Evolutionary conservation across 2,113 vertebrate species (phyloP).

Genomic region (Stigmatopora argus): DNA sequence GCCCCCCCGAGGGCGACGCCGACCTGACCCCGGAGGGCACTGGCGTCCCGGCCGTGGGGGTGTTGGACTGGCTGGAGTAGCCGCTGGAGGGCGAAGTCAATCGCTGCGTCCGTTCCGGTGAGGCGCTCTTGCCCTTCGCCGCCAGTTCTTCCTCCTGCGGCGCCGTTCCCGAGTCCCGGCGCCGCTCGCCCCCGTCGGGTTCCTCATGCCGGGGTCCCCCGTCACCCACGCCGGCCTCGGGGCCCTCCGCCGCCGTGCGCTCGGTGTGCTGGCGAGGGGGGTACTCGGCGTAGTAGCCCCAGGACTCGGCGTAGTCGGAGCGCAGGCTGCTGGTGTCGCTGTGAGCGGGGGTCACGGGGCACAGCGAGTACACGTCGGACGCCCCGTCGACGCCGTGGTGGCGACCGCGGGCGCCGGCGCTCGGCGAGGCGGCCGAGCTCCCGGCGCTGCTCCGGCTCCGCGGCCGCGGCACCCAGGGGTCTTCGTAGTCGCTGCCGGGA

Average conservation of each 20-base stretch:
- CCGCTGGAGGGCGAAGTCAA: slow-evolving; percentile 94
- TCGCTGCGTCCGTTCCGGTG: slow-evolving; percentile 85
- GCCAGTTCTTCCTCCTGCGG: slow-evolving; percentile 46
- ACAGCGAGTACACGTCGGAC: slow-evolving; percentile 79
- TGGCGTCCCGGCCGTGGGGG: slow-evolving; percentile 90
- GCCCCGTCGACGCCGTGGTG: slow-evolving; percentile 20
- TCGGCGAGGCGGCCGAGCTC: slow-evolving; percentile 80
- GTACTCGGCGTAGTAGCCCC: slow-evolving; percentile 88
- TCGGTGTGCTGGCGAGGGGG: slow-evolving; percentile 67
- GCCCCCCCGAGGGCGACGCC: slow-evolving; percentile 76
- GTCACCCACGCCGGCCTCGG: slow-evolving; percentile 45
- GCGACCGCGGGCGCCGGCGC: slow-evolving; percentile 54
- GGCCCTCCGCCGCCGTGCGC: slow-evolving; percentile 46
- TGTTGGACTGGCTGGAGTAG: slow-evolving; percentile 97
- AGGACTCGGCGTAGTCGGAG: slow-evolving; percentile 88
- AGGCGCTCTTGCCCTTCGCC: slow-evolving; percentile 76
- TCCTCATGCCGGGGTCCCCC: slow-evolving; percentile 51
- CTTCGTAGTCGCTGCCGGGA: slow-evolving; percentile 89
- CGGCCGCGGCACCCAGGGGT: slow-evolving; percentile 86
- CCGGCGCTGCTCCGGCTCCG: slow-evolving; percentile 87
- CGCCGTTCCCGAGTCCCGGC: slow-evolving; percentile 54
- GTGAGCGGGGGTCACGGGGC: slow-evolving; percentile 83
- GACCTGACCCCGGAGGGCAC: slow-evolving; percentile 82
- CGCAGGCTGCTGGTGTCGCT: slow-evolving; percentile 92
- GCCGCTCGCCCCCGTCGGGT: slow-evolving; percentile 53